Percentiles rank a stretch among this genome's conserved stretches.
Conservation (phyloP, 2,797 vertebrate species). For the Pelochelys cantorii region DNA sequence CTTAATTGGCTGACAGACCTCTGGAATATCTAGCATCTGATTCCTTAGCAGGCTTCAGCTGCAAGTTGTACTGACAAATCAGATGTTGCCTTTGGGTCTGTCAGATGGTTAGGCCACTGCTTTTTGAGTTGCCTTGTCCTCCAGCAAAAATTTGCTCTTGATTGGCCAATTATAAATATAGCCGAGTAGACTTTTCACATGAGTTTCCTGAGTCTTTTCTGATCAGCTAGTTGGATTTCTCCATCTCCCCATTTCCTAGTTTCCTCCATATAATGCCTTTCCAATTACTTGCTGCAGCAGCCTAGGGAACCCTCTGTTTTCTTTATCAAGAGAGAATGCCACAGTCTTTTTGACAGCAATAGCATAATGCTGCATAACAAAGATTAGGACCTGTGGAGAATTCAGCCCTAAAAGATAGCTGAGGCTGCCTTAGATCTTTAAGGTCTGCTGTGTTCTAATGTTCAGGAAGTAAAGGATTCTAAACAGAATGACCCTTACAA, state of each 20-base stretch:
- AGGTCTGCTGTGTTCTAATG: fast-evolving
- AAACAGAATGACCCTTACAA: not conserved
- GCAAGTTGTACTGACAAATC: not conserved
- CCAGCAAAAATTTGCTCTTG: not conserved
- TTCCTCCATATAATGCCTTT: not conserved
- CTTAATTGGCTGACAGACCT: not conserved
- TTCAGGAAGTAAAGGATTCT: fast-evolving
- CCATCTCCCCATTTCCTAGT: not conserved
- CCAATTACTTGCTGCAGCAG: not conserved
- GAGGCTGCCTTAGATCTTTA: not conserved
- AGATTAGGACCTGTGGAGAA: not conserved
- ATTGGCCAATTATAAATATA: not conserved
- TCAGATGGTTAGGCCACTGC: not conserved
- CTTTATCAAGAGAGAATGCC: not conserved
- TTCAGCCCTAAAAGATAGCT: not conserved
- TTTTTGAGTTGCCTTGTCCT: not conserved
- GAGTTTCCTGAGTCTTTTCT: not conserved
- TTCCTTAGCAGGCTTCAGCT: not conserved
- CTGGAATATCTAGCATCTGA: not conserved
- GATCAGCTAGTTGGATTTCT: not conserved
- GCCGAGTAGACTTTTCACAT: not conserved
- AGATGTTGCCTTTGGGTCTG: not conserved
- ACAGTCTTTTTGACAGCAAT: not conserved
- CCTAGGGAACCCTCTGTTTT: not conserved
- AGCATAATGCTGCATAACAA: not conserved